These are phyloP conservation scores for Acinonyx jubatus DNA, from an alignment of 2,113 vertebrate genomes.

Conservation along the genomic window DNA sequence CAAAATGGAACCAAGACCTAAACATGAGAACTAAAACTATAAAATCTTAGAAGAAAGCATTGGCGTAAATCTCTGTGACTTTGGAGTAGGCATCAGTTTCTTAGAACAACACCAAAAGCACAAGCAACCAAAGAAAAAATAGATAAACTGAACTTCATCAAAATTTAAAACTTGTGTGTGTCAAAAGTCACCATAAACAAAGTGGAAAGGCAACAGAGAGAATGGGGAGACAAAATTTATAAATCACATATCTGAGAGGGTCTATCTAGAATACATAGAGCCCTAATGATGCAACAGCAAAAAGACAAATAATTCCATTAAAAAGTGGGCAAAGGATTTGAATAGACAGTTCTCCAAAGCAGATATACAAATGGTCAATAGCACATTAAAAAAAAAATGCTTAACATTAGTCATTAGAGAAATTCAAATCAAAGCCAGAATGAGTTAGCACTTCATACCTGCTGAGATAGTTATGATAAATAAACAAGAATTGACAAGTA, in stretches of 20 bases:
- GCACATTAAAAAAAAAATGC: neutral
- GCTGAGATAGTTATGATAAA: neutral
- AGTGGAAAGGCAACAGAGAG: neutral
- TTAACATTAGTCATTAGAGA: neutral
- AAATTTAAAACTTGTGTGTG: neutral
- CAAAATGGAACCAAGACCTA: neutral
- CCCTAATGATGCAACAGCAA: neutral
- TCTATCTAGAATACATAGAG: neutral
- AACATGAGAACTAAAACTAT: neutral
- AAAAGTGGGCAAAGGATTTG: neutral
- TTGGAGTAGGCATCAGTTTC: neutral
- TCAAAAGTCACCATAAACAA: neutral
- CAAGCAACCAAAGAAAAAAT: neutral
- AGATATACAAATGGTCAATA: neutral
- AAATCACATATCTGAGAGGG: neutral
- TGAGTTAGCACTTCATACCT: neutral
- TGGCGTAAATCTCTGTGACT: neutral
- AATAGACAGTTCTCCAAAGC: neutral
- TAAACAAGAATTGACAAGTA: neutral
- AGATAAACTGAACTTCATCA: neutral
- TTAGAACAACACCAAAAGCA: neutral
- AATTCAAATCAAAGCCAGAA: neutral
- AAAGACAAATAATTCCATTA: neutral
- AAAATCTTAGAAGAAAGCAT: neutral
- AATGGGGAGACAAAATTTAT: neutral